A percentile compares a stretch with the other conserved stretches of the same genome.
Evolutionary conservation across 2,113 vertebrate species (phyloP).

Genomic region (Gavia stellata): DNA sequence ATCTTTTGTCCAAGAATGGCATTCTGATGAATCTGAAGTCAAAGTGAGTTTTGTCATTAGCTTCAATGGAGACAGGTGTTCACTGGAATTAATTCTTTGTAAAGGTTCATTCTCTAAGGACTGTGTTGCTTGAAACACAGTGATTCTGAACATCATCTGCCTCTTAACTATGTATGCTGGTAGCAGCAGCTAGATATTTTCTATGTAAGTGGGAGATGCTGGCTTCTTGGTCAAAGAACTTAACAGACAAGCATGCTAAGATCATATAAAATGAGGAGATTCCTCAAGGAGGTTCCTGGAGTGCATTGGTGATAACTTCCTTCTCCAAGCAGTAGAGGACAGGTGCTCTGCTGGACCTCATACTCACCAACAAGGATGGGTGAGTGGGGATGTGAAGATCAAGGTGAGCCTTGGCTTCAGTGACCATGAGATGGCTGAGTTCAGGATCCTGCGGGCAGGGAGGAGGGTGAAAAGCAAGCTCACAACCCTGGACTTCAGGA

Average conservation of each 20-base stretch:
- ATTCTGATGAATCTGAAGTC: not conserved
- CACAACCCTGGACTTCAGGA: not conserved
- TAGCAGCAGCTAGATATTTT: not conserved
- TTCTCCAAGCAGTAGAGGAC: not conserved
- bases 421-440: not conserved
- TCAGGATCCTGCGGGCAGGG: not conserved
- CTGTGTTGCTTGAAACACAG: not conserved
- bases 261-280: not conserved
- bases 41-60: not conserved
- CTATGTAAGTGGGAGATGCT: not conserved
- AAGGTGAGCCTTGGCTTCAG: not conserved
- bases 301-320: not conserved
- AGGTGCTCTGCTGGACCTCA: not conserved
- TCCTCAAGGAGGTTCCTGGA: not conserved
- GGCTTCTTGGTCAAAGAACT: not conserved
- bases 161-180: not conserved
- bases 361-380: not conserved
- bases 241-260: not conserved
- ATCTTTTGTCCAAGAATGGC: not conserved
- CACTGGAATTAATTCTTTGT: not conserved
- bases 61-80: not conserved
- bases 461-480: not conserved
- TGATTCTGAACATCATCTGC: not conserved
- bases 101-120: not conserved
- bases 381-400: not conserved